phyloP scores from a whole-genome alignment of 2,888 invertebrate species.

The Drosophila meridiana region DNA sequence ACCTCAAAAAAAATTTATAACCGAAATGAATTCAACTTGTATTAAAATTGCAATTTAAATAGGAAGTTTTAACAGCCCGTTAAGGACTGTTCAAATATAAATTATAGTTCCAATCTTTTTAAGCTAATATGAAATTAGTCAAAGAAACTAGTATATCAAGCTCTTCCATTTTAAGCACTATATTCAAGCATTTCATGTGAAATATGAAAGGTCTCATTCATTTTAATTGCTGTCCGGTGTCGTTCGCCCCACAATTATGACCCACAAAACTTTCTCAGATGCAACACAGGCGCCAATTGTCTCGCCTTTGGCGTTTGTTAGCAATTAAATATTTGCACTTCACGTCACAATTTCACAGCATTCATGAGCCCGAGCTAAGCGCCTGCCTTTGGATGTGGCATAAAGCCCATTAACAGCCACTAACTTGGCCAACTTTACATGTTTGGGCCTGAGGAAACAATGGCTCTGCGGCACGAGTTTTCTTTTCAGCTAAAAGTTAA shows the following conservation, averaged over 20 bases:
- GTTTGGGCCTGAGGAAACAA: slow-evolving; percentile 16
- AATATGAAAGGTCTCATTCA: background rate
- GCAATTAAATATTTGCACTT: slow-evolving; percentile 78
- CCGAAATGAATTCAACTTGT: background rate
- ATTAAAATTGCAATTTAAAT: background rate
- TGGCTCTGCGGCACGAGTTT: background rate
- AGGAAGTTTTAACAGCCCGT: background rate
- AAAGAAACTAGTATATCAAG: background rate
- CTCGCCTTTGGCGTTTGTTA: slow-evolving; percentile 61
- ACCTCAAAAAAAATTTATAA: no score
- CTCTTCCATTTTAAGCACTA: background rate
- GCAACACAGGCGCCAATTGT: slow-evolving; percentile 65
- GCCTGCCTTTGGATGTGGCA: slow-evolving; percentile 10
- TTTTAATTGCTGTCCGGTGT: slow-evolving; percentile 46
- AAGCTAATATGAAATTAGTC: background rate
- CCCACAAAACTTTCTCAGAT: slow-evolving; percentile 26
- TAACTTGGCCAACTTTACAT: slow-evolving; percentile 43
- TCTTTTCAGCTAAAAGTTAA: background rate
- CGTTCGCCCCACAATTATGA: slow-evolving; percentile 38
- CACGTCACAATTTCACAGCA: slow-evolving; percentile 54
- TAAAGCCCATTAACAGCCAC: slow-evolving; percentile 20
- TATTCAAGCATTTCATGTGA: background rate
- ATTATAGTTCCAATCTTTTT: background rate
- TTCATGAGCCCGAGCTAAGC: slow-evolving; percentile 32
- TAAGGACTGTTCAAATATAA: background rate